Evolutionary conservation across 1,140 invertebrate species (phyloP).

Genomic region (Penaeus vannamei): DNA sequence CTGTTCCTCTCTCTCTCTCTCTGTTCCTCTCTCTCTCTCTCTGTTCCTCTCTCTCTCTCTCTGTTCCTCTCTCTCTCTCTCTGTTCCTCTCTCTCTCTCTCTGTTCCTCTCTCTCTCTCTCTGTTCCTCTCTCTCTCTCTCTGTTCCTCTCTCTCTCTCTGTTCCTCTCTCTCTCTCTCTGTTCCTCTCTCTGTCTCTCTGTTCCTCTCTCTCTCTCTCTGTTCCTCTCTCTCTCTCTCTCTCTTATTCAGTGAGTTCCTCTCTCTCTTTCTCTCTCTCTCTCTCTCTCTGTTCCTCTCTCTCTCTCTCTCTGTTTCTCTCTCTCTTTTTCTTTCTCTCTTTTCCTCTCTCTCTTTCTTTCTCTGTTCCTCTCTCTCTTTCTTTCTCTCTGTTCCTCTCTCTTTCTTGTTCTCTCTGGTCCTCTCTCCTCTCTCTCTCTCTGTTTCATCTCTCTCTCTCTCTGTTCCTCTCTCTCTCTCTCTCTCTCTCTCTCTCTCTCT

Average conservation of each 20-base stretch:
- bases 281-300: slow-evolving; percentile 56
- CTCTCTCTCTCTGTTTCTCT: slow-evolving; percentile 44
- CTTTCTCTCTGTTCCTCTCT: neutral
- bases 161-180: too few relatives aligned
- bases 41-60: slow-evolving; percentile 3
- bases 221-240: too few relatives aligned
- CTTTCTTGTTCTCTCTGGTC: neutral
- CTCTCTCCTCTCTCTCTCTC: neutral
- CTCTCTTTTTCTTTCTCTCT: slow-evolving; percentile 32
- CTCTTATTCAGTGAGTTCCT: too few relatives aligned
- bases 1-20: slow-evolving; percentile 67
- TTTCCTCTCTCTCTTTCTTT: neutral
- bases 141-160: too few relatives aligned
- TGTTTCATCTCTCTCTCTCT: neutral
- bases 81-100: neutral
- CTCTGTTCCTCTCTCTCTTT: neutral
- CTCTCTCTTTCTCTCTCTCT: slow-evolving; percentile 34
- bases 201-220: too few relatives aligned
- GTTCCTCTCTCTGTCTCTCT: too few relatives aligned
- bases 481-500: neutral
- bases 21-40: slow-evolving; percentile 2
- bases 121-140: too few relatives aligned
- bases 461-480: neutral
- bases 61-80: neutral
- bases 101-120: too few relatives aligned